Percentiles rank a stretch among this genome's conserved stretches.
Conservation (phyloP, 30 jellyfish, hydroid and myxozoan species). For the Morbakka virulenta region DNA sequence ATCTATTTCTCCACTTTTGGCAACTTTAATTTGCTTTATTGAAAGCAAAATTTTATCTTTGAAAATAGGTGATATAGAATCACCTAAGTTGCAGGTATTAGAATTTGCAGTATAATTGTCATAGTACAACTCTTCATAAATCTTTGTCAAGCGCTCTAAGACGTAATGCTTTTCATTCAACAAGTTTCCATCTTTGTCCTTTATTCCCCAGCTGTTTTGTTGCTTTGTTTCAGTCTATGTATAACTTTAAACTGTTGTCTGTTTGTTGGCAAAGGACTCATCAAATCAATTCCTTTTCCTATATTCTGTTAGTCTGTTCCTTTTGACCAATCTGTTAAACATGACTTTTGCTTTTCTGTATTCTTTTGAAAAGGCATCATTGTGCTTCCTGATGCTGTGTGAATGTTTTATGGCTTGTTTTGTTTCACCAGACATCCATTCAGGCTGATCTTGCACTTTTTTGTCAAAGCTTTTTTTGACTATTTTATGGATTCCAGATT, state of each 20-base stretch:
- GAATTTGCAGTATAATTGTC: background rate
- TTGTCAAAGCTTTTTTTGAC: too few species aligned
- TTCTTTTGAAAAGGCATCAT: background rate
- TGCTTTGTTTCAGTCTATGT: background rate
- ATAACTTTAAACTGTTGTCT: constrained; percentile 1
- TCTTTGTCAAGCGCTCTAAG: constrained; percentile 9
- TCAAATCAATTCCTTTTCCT: too few species aligned
- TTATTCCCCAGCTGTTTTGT: constrained; percentile 28
- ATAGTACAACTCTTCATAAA: constrained; percentile 6
- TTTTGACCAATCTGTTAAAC: background rate
- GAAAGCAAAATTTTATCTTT: too few species aligned
- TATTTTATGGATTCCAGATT: too few species aligned
- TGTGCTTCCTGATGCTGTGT: constrained; percentile 6
- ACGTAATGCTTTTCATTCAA: background rate
- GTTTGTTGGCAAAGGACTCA: constrained; percentile 11
- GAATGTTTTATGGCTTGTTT: too few species aligned
- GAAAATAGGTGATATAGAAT: too few species aligned
- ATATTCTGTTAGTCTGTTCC: background rate
- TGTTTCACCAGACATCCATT: too few species aligned
- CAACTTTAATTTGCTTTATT: too few species aligned
- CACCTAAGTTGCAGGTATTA: too few species aligned
- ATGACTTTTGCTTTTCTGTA: constrained; percentile 4
- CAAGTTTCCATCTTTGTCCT: background rate
- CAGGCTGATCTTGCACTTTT: too few species aligned
- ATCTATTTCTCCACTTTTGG: too few species aligned